Conservation (phyloP, 2,797 vertebrate genomes). For the Erpetoichthys calabaricus region DNA sequence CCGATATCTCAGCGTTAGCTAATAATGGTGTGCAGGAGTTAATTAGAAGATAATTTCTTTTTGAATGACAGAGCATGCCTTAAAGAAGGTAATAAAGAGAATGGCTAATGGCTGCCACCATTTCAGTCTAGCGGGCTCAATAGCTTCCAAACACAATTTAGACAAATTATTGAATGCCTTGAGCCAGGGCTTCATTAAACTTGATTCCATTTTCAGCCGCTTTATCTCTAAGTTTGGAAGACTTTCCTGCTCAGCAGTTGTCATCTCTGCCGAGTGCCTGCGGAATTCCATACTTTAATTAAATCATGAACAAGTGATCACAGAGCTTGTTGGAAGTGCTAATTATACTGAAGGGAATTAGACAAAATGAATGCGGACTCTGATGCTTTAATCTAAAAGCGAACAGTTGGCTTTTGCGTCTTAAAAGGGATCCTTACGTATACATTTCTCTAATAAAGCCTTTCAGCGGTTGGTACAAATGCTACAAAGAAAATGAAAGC, state of each 20-base stretch:
- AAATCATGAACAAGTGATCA: conserved; percentile 2
- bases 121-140: not conserved
- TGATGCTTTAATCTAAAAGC: not conserved
- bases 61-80: conserved; percentile 5
- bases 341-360: conserved; percentile 5
- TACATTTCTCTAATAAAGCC: not conserved
- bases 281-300: conserved; percentile 4
- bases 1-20: not conserved
- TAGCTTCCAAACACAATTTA: conserved; percentile 5
- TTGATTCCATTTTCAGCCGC: not conserved
- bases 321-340: conserved; percentile 1
- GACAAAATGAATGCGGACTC: not conserved
- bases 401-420: not conserved
- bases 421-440: not conserved
- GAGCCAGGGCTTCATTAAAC: conserved; percentile 4
- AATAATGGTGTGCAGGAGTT: conserved; percentile 5
- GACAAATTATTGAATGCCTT: conserved; percentile 6
- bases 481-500: not conserved
- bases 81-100: conserved; percentile 2
- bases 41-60: conserved; percentile 6
- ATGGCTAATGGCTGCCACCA: conserved; percentile 5
- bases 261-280: not conserved
- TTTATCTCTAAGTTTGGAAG: not conserved
- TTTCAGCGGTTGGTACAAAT: not conserved
- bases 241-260: not conserved